These are phyloP conservation scores for Apteryx owenii DNA, from an alignment of 2,113 vertebrate species.

Conservation along the genomic window DNA sequence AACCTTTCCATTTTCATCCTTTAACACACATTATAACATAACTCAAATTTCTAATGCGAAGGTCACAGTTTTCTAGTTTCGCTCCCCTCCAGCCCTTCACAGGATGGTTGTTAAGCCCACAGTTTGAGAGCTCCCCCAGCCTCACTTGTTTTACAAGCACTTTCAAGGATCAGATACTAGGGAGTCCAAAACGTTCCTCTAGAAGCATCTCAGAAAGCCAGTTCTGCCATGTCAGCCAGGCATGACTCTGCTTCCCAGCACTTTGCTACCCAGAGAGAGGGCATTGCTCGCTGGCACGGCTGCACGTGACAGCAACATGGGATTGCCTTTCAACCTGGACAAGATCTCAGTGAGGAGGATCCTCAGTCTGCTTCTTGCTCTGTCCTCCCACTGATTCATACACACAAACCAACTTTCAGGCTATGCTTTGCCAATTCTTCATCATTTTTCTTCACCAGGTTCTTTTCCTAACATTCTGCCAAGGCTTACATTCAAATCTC, in stretches of 20 bases:
- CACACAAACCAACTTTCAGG: background rate
- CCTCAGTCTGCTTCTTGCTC: background rate
- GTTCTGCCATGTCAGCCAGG: background rate
- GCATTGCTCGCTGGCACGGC: background rate
- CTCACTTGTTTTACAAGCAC: background rate
- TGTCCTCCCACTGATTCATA: background rate
- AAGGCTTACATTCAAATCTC: background rate
- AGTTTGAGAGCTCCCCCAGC: too few species aligned
- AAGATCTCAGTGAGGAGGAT: background rate
- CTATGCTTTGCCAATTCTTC: background rate
- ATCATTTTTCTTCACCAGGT: background rate
- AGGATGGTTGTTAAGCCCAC: too few species aligned
- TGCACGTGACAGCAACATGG: too few species aligned
- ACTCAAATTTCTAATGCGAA: background rate
- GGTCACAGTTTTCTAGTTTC: background rate
- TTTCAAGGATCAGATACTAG: background rate
- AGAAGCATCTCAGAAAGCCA: background rate
- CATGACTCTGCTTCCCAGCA: background rate
- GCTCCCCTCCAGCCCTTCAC: background rate
- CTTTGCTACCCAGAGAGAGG: background rate
- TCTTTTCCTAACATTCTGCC: background rate
- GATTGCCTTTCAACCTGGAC: background rate
- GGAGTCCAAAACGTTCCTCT: too few species aligned
- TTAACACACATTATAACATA: background rate
- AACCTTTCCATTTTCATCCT: background rate